Base-by-base conservation (phyloP, 2,888 invertebrate species). In the Apotomis betuletana region DNA sequence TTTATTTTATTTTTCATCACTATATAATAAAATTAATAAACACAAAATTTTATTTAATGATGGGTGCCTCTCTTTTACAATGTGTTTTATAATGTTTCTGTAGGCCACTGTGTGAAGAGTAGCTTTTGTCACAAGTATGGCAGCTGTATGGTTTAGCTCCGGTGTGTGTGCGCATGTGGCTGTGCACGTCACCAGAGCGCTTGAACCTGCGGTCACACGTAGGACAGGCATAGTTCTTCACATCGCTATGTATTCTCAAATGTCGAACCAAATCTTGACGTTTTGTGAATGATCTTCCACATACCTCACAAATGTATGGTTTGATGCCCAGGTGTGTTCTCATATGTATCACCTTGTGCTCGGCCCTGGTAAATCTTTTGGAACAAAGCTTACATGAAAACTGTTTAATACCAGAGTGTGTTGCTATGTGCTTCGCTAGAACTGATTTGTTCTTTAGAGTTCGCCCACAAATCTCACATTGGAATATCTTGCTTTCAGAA, bases 251-350 rank as follows among this genome's bases (percentile, higher is more conserved):
- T 52, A 85, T 78, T 73, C 78, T 80, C 74, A 79, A 76, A 70
- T 85, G 86, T 13, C 84, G 75, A 3, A 77, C 71, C 52, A 85
- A 76, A 69, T 85, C 84, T 72, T 85, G 82, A 1, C 77, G 77
- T 75, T 83, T 84, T 27, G 79, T 79, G 61, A 83, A 81, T 51
- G 80, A 78, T 62, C 83, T 84, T 3, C 91, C 90, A 78, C 94
- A 94, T 52, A 86, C 83, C 72, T 88, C 87, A 81, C 94, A 94
- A 71, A 90, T 82, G 77, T 89, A 94, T 2, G 94, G 94, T 57
- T 90, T 87, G 49, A 89, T 87, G 5, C 94, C 94, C 3, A 90
- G 88, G 76, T 94, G 94, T 3, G 87, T 87, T 75, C 93, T 84
- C 85, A 91, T 90, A 76, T 94, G 94, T 69, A 94, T 91, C 38